Base-by-base conservation (phyloP, 2,113 vertebrate genomes). In the Bostrychus sinensis region DNA sequence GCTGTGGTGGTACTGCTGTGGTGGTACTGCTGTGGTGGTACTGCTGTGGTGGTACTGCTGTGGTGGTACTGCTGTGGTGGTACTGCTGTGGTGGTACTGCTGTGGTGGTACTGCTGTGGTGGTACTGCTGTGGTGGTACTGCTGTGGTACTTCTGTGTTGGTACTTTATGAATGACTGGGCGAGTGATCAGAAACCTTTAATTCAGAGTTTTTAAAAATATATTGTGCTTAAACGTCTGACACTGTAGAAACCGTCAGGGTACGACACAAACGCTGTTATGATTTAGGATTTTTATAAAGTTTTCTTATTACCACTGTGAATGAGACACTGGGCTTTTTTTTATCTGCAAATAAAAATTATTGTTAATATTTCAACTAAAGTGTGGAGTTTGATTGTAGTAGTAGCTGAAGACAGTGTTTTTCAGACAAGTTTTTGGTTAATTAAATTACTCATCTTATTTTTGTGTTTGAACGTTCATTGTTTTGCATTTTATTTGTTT, bases 281-380 rank as follows among this genome's bases (percentile, higher is more conserved):
- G 17, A 17, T 56, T 78, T 46, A 16, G 32, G 53, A 55, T 74
- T 66, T 68, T 56, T 56, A 77, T 77, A 80, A 77, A 80, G 46
- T 53, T 67, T 39, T 80, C 66, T 62, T 73, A 70, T 43, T 64
- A 64, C 26, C 53, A 37, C n/a, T 9, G 25, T 55, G 19, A 3
- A n/a, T 30, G 56, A 68, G 17, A n/a, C n/a, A n/a, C n/a, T 60
- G 22, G 37, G 17, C 48, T 6, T 61, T 14, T 59, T 34, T 62
- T 42, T 30, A 62, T 66, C 56, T 13, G n/a, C 17, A 13, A 28
- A 45, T 30, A 6, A 5, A 38, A 51, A 36, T 22, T 22, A 22
- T 20, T 20, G 45, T 12, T 14, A 16, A 14, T 26, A 48, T 25
- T 48, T 48, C 20, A 48, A 20, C 32, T 10, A 34, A 34, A 34